phyloP scores from a whole-genome alignment of 2,888 invertebrate species.

The Cremastinae sp. region DNA sequence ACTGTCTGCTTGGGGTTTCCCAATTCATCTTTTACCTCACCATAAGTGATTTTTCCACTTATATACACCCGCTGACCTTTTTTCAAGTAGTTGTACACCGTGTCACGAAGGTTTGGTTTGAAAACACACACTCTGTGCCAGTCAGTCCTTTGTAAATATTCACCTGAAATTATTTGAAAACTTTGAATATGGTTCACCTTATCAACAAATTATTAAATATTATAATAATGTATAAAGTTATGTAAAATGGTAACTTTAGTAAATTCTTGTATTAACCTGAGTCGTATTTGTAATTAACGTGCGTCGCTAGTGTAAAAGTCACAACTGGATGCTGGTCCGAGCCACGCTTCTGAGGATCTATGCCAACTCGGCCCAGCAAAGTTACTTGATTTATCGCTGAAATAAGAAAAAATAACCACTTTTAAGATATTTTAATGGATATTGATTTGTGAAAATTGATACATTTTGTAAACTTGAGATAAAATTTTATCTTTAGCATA shows the following conservation, averaged over 20 bases:
- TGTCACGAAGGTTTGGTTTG: conserved; percentile 90
- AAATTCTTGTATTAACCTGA: conserved; percentile 73
- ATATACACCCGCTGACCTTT: conserved; percentile 94
- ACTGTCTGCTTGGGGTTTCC: conserved; percentile 88
- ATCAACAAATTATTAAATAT: too few species aligned
- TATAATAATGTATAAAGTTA: too few species aligned
- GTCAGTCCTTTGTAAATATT: conserved; percentile 91
- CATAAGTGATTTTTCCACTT: conserved; percentile 91
- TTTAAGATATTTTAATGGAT: too few species aligned
- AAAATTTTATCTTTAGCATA: too few species aligned
- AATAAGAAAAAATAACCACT: too few species aligned
- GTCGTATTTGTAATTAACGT: conserved; percentile 88
- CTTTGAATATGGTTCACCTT: conserved; percentile 4
- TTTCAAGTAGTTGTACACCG: conserved; percentile 88
- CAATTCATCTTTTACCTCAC: conserved; percentile 90
- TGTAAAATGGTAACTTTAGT: neutral
- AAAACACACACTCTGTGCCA: conserved; percentile 96
- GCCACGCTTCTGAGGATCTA: conserved; percentile 93
- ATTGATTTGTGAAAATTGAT: too few species aligned
- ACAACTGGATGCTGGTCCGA: conserved; percentile 91
- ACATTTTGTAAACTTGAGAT: too few species aligned
- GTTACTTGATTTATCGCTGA: conserved; percentile 92
- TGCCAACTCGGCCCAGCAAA: conserved; percentile 92
- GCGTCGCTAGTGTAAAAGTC: conserved; percentile 94
- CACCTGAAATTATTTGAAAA: conserved; percentile 82